Evolutionary conservation across 2,888 invertebrate species (phyloP).

Genomic region (Clistopyga incitator): DNA sequence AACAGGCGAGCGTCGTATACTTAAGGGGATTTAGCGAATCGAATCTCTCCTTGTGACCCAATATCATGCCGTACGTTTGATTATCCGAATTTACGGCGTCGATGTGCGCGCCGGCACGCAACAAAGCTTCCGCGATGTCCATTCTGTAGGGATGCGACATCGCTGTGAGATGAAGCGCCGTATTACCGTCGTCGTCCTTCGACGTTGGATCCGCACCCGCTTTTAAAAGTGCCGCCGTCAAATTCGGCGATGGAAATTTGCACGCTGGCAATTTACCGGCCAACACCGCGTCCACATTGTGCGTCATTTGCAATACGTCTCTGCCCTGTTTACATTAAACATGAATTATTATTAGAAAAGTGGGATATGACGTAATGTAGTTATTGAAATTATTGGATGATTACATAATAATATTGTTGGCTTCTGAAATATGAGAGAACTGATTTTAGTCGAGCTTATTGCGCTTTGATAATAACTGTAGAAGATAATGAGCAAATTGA

Average conservation of each 20-base stretch:
- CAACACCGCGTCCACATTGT: conserved; percentile 91
- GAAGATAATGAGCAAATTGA: no score
- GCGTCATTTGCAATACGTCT: conserved; percentile 93
- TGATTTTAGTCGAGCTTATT: not conserved
- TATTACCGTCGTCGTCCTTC: conserved; percentile 93
- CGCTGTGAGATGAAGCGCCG: conserved; percentile 94
- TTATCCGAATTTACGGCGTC: conserved; percentile 92
- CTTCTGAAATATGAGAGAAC: not conserved
- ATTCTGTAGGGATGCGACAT: conserved; percentile 88
- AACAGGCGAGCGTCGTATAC: conserved; percentile 93
- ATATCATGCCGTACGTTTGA: conserved; percentile 90
- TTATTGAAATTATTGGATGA: not conserved
- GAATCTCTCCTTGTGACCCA: conserved; percentile 87
- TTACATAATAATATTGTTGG: not conserved
- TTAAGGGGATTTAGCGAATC: conserved; percentile 91
- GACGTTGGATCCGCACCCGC: conserved; percentile 94
- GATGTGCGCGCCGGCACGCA: conserved; percentile 93
- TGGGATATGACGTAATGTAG: no score
- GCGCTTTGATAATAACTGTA: no score
- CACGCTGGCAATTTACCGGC: conserved; percentile 89
- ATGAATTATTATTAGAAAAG: not conserved
- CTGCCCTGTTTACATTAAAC: conserved; percentile 85
- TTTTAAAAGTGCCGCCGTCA: conserved; percentile 90
- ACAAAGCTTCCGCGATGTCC: conserved; percentile 87
- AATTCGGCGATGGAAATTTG: conserved; percentile 89